Conservation (phyloP, 2,888 invertebrate species). For the Orchestes rusci region DNA sequence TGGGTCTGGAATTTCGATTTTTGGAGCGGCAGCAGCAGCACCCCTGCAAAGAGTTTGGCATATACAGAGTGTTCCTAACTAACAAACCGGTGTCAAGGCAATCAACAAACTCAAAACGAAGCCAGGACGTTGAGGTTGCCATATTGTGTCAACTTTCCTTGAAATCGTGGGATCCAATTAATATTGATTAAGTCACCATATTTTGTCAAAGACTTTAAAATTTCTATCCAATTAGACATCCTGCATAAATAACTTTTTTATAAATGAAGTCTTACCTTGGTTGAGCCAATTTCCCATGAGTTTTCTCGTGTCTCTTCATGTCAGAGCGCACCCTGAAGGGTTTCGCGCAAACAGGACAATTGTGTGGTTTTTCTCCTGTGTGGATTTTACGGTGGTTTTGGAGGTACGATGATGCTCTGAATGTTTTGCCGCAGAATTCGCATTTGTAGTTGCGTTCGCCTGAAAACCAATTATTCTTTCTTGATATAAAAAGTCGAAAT, state of each 20-base stretch:
- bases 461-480: conserved; percentile 9
- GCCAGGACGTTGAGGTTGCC: no score
- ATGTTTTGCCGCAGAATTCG: conserved; percentile 74
- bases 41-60: no score
- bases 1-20: neutral
- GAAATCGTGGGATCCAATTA: no score
- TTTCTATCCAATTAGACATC: no score
- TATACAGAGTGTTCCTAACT: no score
- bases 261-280: conserved; percentile 12
- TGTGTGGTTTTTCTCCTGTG: conserved; percentile 75
- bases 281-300: conserved; percentile 50
- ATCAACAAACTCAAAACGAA: no score
- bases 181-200: no score
- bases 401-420: conserved; percentile 78
- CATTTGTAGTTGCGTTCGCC: conserved; percentile 83
- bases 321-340: conserved; percentile 78
- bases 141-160: no score
- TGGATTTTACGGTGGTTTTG: conserved; percentile 79
- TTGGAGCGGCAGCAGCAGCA: neutral
- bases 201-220: no score
- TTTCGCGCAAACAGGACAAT: conserved; percentile 69
- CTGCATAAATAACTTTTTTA: neutral
- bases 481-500: no score
- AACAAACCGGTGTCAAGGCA: no score
- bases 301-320: conserved; percentile 70